Base-by-base conservation (phyloP, 2,888 invertebrate species). In the Drosophila neutralis region DNA sequence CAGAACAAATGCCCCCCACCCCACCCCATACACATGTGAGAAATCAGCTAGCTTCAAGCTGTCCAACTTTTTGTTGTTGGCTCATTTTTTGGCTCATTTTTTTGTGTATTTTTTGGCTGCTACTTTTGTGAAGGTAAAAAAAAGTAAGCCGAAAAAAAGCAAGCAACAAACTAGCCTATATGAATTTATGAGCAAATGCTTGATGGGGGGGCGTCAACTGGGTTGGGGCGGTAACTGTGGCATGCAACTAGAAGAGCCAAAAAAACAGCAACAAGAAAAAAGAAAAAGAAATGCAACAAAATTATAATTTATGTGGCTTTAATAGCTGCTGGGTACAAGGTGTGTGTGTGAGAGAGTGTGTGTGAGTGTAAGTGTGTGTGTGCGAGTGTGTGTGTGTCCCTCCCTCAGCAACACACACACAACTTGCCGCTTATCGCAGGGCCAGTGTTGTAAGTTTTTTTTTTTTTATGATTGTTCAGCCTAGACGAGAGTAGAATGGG, bases 271-370 rank as follows among this genome's bases (percentile, higher is more conserved):
- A 18, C 33, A 21, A 31, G 33, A 15, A 54, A 1, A 6, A 35
- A 72, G 54, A 67, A 76, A 74, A 35, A 72, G 54, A 67, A 76
- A 74, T 90, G 90, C 87, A 87, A 81, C 90, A 89, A 91, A 86
- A 90, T 91, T 82, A 90, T 90, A 89, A 90, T 90, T 90, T 90
- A 90, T 90, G 89, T 91, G 82, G 78, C 87, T 90, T 90, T 82
- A 89, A 91, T 83, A 85, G 90, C 88, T 87, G 74, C 69, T 77
- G 83, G 81, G 60, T 73, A 61, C 69, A 69, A 80, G 78, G 68
- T 82, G 82, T 53, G 38, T 53, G 65, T 11, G 45, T 0, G 42
- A 7, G 38, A 13, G 24, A 24, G 24, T 24, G 24, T 27, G 27
- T 27, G 27, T 0, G 27, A 27, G 27, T 27, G 27, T 27, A 4